phyloP scores from a whole-genome alignment of 2,888 invertebrate species.

The Eupithecia subumbrata region DNA sequence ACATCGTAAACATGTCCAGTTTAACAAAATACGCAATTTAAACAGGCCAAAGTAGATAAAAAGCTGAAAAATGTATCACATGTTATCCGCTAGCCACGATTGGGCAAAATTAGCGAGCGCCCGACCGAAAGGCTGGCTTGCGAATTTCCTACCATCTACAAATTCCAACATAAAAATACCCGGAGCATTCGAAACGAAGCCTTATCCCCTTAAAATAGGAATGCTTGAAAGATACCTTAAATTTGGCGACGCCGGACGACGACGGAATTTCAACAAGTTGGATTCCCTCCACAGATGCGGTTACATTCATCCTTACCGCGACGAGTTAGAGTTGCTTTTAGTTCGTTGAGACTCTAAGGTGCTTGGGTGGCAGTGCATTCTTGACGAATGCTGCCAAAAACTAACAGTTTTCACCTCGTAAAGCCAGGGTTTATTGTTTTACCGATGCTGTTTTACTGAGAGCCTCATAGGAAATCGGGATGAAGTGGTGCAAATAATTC shows the following conservation, averaged over 20 bases:
- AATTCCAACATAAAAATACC: conserved; percentile 41
- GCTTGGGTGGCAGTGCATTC: conserved; percentile 67
- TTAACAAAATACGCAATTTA: conserved; percentile 48
- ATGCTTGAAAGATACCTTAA: conserved; percentile 54
- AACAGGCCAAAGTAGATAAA: conserved; percentile 57
- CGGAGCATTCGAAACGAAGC: conserved; percentile 56
- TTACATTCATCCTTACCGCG: conserved; percentile 52
- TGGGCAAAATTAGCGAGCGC: conserved; percentile 79
- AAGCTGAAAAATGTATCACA: conserved; percentile 68
- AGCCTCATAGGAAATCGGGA: conserved; percentile 37
- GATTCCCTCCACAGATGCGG: conserved; percentile 62
- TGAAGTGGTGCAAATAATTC: conserved; percentile 37
- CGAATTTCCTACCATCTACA: conserved; percentile 73
- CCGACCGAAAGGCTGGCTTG: conserved; percentile 76
- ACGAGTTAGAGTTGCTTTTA: conserved; percentile 60
- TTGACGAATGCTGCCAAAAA: conserved; percentile 83
- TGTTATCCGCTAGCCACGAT: conserved; percentile 73
- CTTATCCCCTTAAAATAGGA: conserved; percentile 58
- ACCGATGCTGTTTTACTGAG: conserved; percentile 41
- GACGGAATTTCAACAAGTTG: conserved; percentile 83
- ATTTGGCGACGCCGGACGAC: conserved; percentile 73
- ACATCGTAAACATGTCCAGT: conserved; percentile 52
- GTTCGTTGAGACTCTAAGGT: conserved; percentile 48
- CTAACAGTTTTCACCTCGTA: conserved; percentile 79
- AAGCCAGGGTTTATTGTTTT: conserved; percentile 70